phyloP scores from a whole-genome alignment of 1,140 invertebrate species.

The Dreissena rostriformis region DNA sequence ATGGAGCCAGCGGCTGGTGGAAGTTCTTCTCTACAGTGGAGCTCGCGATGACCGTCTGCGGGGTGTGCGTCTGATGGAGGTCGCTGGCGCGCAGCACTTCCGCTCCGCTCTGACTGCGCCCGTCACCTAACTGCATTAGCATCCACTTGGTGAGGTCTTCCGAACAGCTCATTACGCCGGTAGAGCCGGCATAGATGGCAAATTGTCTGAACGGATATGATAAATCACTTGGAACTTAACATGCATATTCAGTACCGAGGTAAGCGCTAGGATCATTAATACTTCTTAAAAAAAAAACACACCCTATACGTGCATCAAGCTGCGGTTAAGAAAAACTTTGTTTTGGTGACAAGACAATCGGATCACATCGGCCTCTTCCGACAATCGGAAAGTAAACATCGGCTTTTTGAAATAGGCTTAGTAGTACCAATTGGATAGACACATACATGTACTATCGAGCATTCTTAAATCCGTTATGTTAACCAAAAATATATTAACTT shows the following conservation, averaged over 20 bases:
- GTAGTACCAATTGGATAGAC: too few species aligned
- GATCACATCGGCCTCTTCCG: too few species aligned
- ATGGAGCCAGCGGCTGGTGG: conserved; percentile 30
- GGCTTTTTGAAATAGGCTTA: too few species aligned
- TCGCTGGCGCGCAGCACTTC: conserved; percentile 1
- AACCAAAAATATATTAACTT: neutral
- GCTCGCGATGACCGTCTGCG: conserved; percentile 41
- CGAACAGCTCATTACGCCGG: conserved; percentile 49
- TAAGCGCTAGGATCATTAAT: too few species aligned
- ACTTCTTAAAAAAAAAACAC: too few species aligned
- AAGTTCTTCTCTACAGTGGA: conserved; percentile 36
- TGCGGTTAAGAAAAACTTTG: too few species aligned
- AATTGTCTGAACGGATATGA: conserved; percentile 32
- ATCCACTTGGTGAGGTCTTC: conserved; percentile 59
- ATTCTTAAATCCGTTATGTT: neutral
- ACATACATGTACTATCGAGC: too few species aligned
- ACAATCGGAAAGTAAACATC: too few species aligned
- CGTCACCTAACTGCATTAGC: conserved; percentile 42
- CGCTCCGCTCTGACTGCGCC: conserved; percentile 37
- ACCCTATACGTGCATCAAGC: too few species aligned
- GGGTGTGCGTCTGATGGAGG: conserved; percentile 20
- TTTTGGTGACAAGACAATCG: too few species aligned
- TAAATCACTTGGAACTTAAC: too few species aligned
- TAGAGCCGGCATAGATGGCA: conserved; percentile 44
- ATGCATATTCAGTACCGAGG: too few species aligned